These are phyloP conservation scores for Euzophera pinguis DNA, from an alignment of 2,888 invertebrate species.

Conservation along the genomic window DNA sequence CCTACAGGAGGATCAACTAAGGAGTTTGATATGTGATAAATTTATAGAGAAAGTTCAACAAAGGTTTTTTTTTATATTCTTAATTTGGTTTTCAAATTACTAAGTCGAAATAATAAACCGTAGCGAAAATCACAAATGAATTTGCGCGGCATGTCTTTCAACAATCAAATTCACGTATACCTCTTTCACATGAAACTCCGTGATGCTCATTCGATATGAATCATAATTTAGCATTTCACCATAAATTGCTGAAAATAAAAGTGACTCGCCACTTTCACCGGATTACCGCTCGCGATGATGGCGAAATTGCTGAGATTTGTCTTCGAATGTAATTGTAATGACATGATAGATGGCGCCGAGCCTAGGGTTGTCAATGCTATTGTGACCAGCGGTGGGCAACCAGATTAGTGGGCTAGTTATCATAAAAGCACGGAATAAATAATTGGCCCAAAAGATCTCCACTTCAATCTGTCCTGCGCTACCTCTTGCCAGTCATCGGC, in stretches of 20 bases:
- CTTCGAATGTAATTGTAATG: background rate
- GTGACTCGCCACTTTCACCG: constrained; percentile 4
- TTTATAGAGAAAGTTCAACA: too few species aligned
- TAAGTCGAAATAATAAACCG: background rate
- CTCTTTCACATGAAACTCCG: background rate
- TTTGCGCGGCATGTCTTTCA: background rate
- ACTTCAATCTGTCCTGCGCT: too few species aligned
- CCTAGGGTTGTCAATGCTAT: background rate
- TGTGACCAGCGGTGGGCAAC: too few species aligned
- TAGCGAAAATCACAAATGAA: background rate
- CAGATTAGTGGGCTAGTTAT: too few species aligned
- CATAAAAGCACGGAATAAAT: too few species aligned
- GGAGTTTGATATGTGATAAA: too few species aligned
- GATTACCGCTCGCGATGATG: background rate
- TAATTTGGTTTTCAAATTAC: too few species aligned
- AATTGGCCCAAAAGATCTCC: too few species aligned
- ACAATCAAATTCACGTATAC: background rate
- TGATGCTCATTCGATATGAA: background rate
- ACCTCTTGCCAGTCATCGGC: too few species aligned
- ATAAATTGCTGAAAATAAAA: constrained; percentile 8
- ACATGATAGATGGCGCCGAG: background rate
- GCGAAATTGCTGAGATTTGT: background rate
- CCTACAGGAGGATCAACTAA: too few species aligned
- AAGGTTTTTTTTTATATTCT: too few species aligned
- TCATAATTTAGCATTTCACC: constrained; percentile 4